Conservation (phyloP, 2,797 vertebrate genomes). For the Manis javanica region DNA sequence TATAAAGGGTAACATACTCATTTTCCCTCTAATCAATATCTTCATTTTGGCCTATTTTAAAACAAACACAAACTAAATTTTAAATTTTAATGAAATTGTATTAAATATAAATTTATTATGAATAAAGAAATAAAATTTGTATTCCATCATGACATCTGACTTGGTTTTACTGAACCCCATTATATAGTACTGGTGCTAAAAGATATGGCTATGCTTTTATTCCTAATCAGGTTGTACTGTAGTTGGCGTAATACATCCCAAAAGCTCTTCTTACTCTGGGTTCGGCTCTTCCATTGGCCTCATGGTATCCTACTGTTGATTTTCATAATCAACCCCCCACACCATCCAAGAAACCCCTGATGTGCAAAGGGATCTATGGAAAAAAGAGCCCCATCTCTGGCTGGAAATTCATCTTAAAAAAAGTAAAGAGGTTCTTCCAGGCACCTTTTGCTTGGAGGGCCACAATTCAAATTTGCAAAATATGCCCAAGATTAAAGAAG, state of each 20-base stretch:
- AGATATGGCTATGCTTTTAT: neutral
- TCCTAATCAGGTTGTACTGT: neutral
- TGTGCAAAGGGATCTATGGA: neutral
- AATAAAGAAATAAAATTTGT: neutral
- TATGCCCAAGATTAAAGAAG: neutral
- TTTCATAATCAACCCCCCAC: neutral
- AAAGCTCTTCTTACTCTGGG: neutral
- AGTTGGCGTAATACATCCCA: neutral
- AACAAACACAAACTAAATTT: neutral
- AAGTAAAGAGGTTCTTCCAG: neutral
- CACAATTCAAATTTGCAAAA: conserved; percentile 17
- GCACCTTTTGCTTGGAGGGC: neutral
- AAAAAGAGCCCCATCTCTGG: neutral
- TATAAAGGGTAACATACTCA: neutral
- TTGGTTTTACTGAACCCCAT: neutral
- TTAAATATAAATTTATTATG: neutral
- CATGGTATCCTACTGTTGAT: neutral
- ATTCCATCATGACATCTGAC: neutral
- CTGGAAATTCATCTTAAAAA: neutral
- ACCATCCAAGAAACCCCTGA: neutral
- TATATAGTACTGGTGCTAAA: neutral
- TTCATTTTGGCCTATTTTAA: neutral
- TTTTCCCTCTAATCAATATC: neutral
- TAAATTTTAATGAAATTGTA: neutral
- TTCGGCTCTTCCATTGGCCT: neutral